These are phyloP conservation scores for Acanthurus tractus DNA, from an alignment of 2,797 vertebrate species.

Conservation along the genomic window DNA sequence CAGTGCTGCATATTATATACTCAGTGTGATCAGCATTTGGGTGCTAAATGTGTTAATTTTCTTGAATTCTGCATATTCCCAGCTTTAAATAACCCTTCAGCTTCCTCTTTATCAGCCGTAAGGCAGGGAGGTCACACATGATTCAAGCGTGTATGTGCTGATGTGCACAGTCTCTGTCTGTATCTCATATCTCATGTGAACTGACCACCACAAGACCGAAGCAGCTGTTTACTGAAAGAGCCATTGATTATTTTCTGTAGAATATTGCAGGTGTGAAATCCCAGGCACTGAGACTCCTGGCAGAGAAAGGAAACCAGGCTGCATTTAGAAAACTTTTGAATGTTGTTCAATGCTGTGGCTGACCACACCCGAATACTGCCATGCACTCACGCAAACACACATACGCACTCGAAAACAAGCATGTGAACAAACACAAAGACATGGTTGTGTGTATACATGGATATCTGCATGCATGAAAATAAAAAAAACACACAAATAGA, in stretches of 20 bases:
- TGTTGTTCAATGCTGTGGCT: background rate
- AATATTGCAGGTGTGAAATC: constrained; percentile 26
- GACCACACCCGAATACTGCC: constrained; percentile 54
- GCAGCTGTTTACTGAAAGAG: background rate
- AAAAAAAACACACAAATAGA: constrained; percentile 49
- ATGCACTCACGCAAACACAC: background rate
- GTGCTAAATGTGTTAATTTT: constrained; percentile 30
- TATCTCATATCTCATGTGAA: constrained; percentile 46
- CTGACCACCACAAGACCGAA: constrained; percentile 35
- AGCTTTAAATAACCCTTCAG: constrained; percentile 35
- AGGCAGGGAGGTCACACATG: constrained; percentile 15
- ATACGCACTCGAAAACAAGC: background rate
- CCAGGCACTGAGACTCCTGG: constrained; percentile 26
- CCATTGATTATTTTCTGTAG: constrained; percentile 10
- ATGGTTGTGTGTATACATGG: background rate
- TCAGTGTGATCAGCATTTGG: constrained; percentile 5
- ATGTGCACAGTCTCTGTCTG: constrained; percentile 25
- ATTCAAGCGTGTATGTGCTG: constrained; percentile 7
- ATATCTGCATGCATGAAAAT: constrained; percentile 37
- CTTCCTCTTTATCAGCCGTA: constrained; percentile 11
- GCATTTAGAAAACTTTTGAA: constrained; percentile 12
- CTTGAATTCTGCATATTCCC: background rate
- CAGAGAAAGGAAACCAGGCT: constrained; percentile 24
- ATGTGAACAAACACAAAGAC: constrained; percentile 32
- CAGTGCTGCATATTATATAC: background rate